Conservation (phyloP, 2,797 vertebrate genomes). For the Pangasius macronema region DNA sequence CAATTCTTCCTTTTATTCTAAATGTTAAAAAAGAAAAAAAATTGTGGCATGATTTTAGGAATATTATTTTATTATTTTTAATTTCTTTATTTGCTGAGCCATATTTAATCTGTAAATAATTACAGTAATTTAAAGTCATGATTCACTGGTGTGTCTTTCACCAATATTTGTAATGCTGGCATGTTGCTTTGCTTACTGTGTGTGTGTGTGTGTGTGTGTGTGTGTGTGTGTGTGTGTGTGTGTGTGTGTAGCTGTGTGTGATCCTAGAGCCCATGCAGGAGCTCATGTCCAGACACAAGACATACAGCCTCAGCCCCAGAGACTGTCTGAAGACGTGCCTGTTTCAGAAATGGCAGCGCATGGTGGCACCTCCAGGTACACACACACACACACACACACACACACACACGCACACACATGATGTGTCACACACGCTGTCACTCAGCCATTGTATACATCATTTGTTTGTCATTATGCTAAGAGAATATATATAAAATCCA, state of each 20-base stretch:
- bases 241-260: conserved; percentile 88
- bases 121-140: not conserved
- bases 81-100: not conserved
- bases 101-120: not conserved
- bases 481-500: not conserved
- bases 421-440: not conserved
- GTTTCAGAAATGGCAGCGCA: conserved; percentile 99
- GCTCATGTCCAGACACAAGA: conserved; percentile 99
- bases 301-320: conserved; percentile 97
- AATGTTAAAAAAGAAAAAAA: not conserved
- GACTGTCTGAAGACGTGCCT: conserved; percentile 99
- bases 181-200: conserved; percentile 14
- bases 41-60: not conserved
- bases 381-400: conserved; percentile 11
- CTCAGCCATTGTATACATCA: not conserved
- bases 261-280: conserved; percentile 99
- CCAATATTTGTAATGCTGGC: not conserved
- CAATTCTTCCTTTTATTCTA: not conserved
- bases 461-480: too few relatives aligned
- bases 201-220: conserved; percentile 31
- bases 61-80: not conserved
- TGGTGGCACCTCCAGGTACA: conserved; percentile 98
- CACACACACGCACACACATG: not conserved
- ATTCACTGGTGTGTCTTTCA: not conserved
- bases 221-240: conserved; percentile 34